Base-by-base conservation (phyloP, 2,888 invertebrate species). In the Pammene fasciana region DNA sequence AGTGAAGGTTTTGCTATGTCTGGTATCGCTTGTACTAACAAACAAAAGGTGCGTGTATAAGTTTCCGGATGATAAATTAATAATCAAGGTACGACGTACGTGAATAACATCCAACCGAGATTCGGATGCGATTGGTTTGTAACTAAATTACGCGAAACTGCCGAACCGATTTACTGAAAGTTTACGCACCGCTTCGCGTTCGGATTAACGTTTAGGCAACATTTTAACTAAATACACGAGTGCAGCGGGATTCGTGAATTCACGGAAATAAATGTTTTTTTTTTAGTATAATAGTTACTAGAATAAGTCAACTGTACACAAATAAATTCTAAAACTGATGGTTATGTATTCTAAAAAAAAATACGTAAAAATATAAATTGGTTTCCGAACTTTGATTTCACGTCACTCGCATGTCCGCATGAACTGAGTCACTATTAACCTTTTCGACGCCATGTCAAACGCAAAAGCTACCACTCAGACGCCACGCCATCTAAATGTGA, bases 111-210 rank as follows among this genome's bases (percentile, higher is more conserved):
- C 68, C 38, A 54, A 46, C 10, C 43, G 48, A 38, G 38, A 48
- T 10, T 26, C 48, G 56, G 46, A 62, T 41, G 46, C 41, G 41
- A 62, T 68, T 68, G 62, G 68, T 48, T 48, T 41, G 52, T 57
- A 68, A 68, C 68, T 64, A 64, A 68, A 64, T 57, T 57, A 64
- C 56, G 48, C 57, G 50, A 36, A 68, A 57, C 57, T 68, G 50
- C 18, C 50, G 50, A 57, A 57, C 64, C 50, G 64, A 59, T 56
- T 48, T 57, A 62, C 48, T 62, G 50, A 57, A 57, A 64, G 64
- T 68, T 64, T 64, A 68, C 68, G 68, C 68, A 68, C 64, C 52
- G 52, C 50, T 57, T 61, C 61, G 55, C 34, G 18, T 34, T 16
- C 50, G 38, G 50, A 57, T 64, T 64, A 57, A 56, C 62, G 52